phyloP scores from a whole-genome alignment of 1,140 invertebrate species.

The Anoplophora glabripennis region DNA sequence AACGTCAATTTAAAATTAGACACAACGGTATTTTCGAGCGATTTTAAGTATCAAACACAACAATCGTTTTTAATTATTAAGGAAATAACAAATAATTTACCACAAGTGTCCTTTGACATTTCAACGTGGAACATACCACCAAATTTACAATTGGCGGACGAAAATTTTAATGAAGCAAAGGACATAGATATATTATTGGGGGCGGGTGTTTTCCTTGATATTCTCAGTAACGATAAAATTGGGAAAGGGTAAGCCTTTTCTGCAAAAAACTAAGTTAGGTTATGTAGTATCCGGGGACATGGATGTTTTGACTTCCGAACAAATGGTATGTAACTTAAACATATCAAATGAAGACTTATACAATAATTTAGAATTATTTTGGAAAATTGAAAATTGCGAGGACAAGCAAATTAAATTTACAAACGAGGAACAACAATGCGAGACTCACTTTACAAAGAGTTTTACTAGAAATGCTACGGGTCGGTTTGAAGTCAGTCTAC shows the following conservation, averaged over 20 bases:
- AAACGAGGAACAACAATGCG: neutral
- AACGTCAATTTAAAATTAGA: neutral
- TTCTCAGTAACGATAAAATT: conserved; percentile 31
- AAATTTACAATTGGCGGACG: conserved; percentile 40
- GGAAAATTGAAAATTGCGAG: neutral
- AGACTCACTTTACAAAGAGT: neutral
- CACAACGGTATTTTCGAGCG: neutral
- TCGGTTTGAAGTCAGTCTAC: neutral
- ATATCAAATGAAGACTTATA: no score
- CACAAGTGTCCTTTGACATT: neutral
- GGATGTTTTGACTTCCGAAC: no score
- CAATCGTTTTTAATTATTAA: neutral
- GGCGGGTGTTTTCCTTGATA: conserved; percentile 30
- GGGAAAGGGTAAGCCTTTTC: conserved; percentile 22
- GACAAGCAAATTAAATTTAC: neutral
- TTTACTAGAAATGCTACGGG: neutral
- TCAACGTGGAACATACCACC: conserved; percentile 27
- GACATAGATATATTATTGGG: conserved; percentile 39
- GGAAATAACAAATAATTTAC: conserved; percentile 14
- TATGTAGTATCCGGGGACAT: conserved; percentile 34
- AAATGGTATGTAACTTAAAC: no score
- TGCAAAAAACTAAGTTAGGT: conserved; percentile 38
- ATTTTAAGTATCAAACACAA: neutral
- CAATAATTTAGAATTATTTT: neutral
- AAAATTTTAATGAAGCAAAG: conserved; percentile 30